Conservation (phyloP, 2,113 vertebrate species). For the Petroica traversi region DNA sequence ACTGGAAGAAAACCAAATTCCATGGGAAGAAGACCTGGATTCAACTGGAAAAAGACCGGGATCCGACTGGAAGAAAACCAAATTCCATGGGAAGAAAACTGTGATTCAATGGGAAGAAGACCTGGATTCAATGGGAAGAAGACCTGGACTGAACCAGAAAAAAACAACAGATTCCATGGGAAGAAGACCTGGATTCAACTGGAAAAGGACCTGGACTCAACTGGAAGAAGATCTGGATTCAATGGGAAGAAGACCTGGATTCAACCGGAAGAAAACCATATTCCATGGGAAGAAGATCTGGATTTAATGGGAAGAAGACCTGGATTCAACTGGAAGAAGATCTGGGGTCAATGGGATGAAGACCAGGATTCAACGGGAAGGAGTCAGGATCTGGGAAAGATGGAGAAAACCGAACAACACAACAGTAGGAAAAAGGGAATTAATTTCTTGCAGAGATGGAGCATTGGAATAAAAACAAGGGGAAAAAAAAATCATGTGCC, state of each 20-base stretch:
- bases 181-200: neutral
- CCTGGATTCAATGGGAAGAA: neutral
- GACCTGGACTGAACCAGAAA: neutral
- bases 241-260: neutral
- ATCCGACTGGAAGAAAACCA: no score
- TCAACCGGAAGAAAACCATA: neutral
- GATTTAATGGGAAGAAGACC: neutral
- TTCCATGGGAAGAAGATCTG: neutral
- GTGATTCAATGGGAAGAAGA: neutral
- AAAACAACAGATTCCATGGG: rapidly evolving
- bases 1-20: neutral
- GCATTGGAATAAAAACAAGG: neutral
- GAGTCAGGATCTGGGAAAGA: neutral
- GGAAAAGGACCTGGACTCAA: neutral
- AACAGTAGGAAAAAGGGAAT: neutral
- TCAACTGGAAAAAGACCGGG: no score
- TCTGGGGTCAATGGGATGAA: neutral
- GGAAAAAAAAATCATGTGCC: neutral
- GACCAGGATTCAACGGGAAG: neutral
- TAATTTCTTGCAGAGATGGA: rapidly evolving
- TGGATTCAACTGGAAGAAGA: neutral
- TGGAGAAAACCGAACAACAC: neutral
- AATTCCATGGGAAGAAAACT: neutral
- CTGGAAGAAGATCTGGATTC: neutral
- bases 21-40: neutral